Percentiles rank a stretch among this genome's conserved stretches.
phyloP scores from a whole-genome alignment of 2,888 invertebrate genomes.

The Morpho achilles region DNA sequence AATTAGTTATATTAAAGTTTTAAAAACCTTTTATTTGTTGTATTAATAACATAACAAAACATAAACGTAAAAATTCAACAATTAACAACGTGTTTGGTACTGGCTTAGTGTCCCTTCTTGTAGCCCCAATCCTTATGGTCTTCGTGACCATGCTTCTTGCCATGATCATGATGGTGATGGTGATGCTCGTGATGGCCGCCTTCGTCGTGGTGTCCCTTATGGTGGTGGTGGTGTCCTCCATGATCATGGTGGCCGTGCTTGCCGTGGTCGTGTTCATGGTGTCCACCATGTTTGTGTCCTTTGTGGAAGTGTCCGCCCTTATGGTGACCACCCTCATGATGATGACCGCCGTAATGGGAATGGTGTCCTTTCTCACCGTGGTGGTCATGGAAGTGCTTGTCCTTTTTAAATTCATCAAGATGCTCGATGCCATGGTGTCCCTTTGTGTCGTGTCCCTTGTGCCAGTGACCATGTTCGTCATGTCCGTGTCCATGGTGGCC shows the following conservation, averaged over 20 bases:
- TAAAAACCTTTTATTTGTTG: slow-evolving; percentile 27
- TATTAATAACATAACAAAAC: slow-evolving; percentile 48
- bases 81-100: slow-evolving; percentile 43
- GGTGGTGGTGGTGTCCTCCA: slow-evolving; percentile 88
- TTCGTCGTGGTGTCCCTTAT: slow-evolving; percentile 88
- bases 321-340: slow-evolving; percentile 88
- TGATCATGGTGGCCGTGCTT: slow-evolving; percentile 90
- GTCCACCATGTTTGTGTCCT: slow-evolving; percentile 87
- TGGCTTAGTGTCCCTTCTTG: slow-evolving; percentile 72
- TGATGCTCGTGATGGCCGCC: slow-evolving; percentile 88
- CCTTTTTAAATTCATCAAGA: slow-evolving; percentile 90
- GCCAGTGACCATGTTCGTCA: slow-evolving; percentile 83
- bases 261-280: slow-evolving; percentile 88
- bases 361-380: slow-evolving; percentile 89
- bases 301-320: slow-evolving; percentile 90
- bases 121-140: slow-evolving; percentile 89
- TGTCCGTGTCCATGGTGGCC: slow-evolving; percentile 81
- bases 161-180: slow-evolving; percentile 85
- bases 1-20: background rate
- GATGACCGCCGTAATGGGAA: slow-evolving; percentile 88
- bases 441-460: slow-evolving; percentile 91
- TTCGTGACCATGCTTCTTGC: slow-evolving; percentile 88
- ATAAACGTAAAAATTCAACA: slow-evolving; percentile 47
- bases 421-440: slow-evolving; percentile 92
- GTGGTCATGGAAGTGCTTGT: slow-evolving; percentile 92